These are phyloP conservation scores for Abrostola tripartita DNA, from an alignment of 2,888 invertebrate genomes.

Conservation along the genomic window DNA sequence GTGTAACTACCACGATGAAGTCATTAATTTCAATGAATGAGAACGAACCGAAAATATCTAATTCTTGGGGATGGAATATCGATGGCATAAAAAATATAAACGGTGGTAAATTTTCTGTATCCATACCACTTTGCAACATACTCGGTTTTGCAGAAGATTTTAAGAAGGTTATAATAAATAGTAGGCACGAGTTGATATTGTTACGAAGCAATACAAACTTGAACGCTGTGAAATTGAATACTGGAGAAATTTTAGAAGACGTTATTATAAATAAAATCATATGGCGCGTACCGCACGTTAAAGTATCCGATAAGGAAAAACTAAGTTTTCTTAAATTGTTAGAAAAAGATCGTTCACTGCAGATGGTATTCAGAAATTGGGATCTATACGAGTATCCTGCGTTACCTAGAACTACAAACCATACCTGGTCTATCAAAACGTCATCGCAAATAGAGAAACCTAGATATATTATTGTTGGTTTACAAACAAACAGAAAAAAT, in stretches of 20 bases:
- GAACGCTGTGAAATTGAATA: constrained; percentile 10
- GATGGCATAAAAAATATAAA: neutral
- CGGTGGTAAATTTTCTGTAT: neutral
- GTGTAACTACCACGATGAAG: constrained; percentile 63
- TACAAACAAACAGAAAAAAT: constrained; percentile 15
- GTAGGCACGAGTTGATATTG: neutral
- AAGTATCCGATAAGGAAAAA: constrained; percentile 16
- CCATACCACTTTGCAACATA: constrained; percentile 1
- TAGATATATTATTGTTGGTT: constrained; percentile 58
- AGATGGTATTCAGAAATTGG: constrained; percentile 63
- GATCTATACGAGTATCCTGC: constrained; percentile 67
- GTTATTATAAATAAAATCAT: constrained; percentile 11
- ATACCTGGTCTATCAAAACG: constrained; percentile 64
- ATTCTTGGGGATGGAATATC: constrained; percentile 6
- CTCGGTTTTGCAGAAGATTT: constrained; percentile 4
- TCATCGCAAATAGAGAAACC: constrained; percentile 67
- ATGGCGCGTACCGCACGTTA: constrained; percentile 14
- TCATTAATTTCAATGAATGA: constrained; percentile 61
- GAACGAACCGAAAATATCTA: constrained; percentile 16
- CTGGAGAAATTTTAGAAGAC: constrained; percentile 7
- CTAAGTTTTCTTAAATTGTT: constrained; percentile 21
- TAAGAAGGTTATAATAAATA: neutral
- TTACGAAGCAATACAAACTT: constrained; percentile 1
- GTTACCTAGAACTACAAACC: constrained; percentile 58
- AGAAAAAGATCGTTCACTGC: constrained; percentile 59